Percentiles rank a stretch among this genome's conserved stretches.
phyloP scores from a whole-genome alignment of 1,140 invertebrate species.

The roundworm (Caenorhabditis elegans) region DNA sequence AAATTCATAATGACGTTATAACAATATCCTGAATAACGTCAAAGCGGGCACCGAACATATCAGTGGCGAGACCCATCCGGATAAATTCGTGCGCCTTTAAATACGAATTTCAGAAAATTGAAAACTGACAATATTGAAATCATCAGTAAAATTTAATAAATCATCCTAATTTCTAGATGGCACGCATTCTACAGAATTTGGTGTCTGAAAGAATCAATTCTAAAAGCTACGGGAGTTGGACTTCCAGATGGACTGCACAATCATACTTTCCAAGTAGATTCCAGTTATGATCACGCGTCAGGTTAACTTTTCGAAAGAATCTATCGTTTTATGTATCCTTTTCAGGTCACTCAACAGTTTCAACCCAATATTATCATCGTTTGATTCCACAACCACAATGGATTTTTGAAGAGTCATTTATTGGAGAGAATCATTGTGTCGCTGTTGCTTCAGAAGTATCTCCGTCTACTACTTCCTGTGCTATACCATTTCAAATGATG shows the following conservation, averaged over 20 bases:
- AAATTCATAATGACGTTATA: no score
- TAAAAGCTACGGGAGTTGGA: constrained; percentile 36
- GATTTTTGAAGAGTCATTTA: constrained; percentile 36
- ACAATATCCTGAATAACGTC: no score
- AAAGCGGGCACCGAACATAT: no score
- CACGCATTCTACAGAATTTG: constrained; percentile 32
- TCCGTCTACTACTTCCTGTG: not conserved
- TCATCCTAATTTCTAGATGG: constrained; percentile 38
- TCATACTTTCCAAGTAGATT: not conserved
- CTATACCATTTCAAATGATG: not conserved
- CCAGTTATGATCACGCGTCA: not conserved
- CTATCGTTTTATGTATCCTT: not conserved
- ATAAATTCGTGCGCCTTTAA: no score
- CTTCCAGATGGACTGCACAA: constrained; percentile 5
- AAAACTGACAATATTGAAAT: no score
- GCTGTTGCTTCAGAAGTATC: constrained; percentile 24
- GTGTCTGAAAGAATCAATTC: constrained; percentile 40
- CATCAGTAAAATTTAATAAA: no score
- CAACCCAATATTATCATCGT: not conserved
- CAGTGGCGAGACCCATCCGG: no score
- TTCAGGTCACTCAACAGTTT: not conserved
- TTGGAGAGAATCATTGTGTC: constrained; percentile 36
- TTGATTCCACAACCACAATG: not conserved
- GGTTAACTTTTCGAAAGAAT: not conserved
- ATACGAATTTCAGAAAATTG: no score